Base-by-base conservation (phyloP, 2,113 vertebrate genomes). In the Pogonocichla stellata region DNA sequence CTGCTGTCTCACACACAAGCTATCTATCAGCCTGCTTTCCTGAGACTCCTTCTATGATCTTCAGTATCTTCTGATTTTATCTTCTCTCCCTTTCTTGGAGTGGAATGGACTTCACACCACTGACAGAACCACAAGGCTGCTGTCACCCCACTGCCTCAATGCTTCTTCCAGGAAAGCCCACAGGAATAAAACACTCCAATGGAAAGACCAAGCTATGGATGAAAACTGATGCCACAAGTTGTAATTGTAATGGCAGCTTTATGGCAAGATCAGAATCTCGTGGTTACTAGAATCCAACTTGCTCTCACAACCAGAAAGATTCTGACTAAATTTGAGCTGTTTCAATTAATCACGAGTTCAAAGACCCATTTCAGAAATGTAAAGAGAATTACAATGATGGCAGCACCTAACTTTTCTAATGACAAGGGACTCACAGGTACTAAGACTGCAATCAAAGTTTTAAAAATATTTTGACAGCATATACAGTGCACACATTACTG, bases 161-260 rank as follows among this genome's bases (percentile, higher is more conserved):
- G n/a, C 28, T 57, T 13, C 36, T 48, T 42, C 47, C 51, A 38
- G 22, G 53, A 34, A 72, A 67, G 9, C 18, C 54, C 38, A 14
- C n/a, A 43, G 34, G 12, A 77, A 36, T n/a, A 50, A 73, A 84
- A n/a, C 0, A 1, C 12, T 64, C 38, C 42, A 45, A 62, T 43
- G 34, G 33, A 72, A 72, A 36, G 34, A 40, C 3, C 8, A 60
- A 65, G 13, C 7, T 23, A 4, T 15, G 34, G 19, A 7, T 58
- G 31, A 69, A 83, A 71, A 47, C 4, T 2, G 8, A 24, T 36
- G 19, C 3, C 17, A 48, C 0, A 2, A 60, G 3, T 1, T 60
- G 33, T 18, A n/a, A 11, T 25, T 19, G 8, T 18, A 85, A 33
- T 6, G 4, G 28, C 7, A 58, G 8, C 11, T 69, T 72, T 65